Percentiles rank a stretch among this genome's conserved stretches.
Evolutionary conservation across 2,113 vertebrate genomes (phyloP).

Genomic region (Lophotis ruficrista): DNA sequence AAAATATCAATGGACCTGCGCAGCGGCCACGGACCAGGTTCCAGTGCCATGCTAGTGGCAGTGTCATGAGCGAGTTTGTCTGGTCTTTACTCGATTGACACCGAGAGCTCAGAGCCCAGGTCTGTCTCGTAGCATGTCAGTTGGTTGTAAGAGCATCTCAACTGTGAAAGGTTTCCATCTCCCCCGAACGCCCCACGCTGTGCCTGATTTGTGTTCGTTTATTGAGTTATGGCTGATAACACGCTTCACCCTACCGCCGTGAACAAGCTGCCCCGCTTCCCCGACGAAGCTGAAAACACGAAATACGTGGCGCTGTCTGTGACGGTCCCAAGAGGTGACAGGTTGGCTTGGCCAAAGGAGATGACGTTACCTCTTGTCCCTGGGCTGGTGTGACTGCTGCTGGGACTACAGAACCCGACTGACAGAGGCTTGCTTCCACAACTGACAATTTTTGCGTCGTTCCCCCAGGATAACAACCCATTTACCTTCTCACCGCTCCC

Average conservation of each 20-base stretch:
- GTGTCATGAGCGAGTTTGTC: not conserved
- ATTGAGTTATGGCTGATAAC: fast-evolving
- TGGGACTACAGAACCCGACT: fast-evolving
- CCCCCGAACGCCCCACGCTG: fast-evolving
- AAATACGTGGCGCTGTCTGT: fast-evolving
- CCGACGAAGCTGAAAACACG: not conserved
- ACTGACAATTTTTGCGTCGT: not conserved
- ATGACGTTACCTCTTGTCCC: not conserved
- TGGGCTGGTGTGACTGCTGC: not conserved
- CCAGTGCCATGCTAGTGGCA: not conserved
- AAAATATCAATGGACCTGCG: fast-evolving
- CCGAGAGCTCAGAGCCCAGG: not conserved
- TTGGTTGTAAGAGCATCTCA: not conserved
- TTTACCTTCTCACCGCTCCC: fast-evolving
- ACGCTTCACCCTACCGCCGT: not conserved
- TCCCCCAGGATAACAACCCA: fast-evolving
- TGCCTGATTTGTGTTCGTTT: not conserved
- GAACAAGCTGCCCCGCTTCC: not conserved
- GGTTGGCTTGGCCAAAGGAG: not conserved
- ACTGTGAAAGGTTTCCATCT: not conserved
- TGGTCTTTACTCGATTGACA: not conserved
- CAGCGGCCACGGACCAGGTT: not conserved
- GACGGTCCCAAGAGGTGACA: not conserved
- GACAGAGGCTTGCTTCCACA: not conserved
- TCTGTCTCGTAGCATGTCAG: not conserved